Percentiles rank a stretch among this genome's conserved stretches.
Conservation (phyloP, 1,140 invertebrate genomes). For the Bicyclus anynana region DNA sequence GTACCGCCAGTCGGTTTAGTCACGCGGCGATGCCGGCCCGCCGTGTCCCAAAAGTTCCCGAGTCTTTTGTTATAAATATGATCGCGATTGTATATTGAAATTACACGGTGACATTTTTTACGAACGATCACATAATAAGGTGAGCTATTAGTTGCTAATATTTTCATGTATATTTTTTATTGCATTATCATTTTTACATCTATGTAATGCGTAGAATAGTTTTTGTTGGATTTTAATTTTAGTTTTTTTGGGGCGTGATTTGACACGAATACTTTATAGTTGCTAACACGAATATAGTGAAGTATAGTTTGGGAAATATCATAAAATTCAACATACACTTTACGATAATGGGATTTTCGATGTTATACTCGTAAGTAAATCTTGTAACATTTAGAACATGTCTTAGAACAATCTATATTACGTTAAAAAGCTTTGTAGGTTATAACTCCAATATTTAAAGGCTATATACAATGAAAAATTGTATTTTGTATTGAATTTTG, state of each 20-base stretch:
- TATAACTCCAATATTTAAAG: no score
- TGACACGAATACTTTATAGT: background rate
- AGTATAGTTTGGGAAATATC: no score
- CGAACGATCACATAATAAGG: constrained; percentile 16
- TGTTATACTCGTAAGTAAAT: no score
- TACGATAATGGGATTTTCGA: no score
- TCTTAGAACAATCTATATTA: no score
- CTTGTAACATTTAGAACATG: no score
- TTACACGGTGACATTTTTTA: constrained; percentile 6
- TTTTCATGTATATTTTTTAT: background rate
- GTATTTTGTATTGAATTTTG: no score
- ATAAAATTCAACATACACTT: no score
- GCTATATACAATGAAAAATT: no score
- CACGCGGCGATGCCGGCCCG: constrained; percentile 40
- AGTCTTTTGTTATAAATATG: constrained; percentile 30
- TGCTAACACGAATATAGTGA: background rate
- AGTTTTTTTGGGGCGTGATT: constrained; percentile 12
- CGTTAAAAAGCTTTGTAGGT: no score
- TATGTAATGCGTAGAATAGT: background rate
- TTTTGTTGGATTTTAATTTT: background rate
- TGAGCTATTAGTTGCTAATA: constrained; percentile 1
- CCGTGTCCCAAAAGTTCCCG: constrained; percentile 23
- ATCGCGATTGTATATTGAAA: constrained; percentile 23
- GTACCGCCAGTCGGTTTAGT: constrained; percentile 46
- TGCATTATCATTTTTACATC: background rate